Conservation (phyloP, 1,140 invertebrate genomes). For the Scylla paramamosain region DNA sequence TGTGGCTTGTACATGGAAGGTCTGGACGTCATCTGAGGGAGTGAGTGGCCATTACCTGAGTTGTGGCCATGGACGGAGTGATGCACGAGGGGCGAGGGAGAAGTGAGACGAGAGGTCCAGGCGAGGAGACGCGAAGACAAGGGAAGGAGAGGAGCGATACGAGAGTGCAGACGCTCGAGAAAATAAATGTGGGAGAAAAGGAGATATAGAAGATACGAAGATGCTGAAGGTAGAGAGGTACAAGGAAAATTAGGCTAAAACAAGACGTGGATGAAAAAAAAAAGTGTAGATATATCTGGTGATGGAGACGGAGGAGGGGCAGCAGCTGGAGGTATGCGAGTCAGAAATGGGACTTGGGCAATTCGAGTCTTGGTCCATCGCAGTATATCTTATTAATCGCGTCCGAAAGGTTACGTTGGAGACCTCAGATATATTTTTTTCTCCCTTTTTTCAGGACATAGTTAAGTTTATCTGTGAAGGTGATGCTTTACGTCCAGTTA, state of each 20-base stretch:
- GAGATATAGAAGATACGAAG: background rate
- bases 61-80: background rate
- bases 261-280: no score
- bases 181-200: background rate
- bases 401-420: background rate
- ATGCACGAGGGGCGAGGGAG: background rate
- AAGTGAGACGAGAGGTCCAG: background rate
- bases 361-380: background rate
- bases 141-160: background rate
- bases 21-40: background rate
- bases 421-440: background rate
- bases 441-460: background rate
- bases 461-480: background rate
- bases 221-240: background rate
- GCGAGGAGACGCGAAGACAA: background rate
- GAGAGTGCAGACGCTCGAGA: background rate
- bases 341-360: background rate
- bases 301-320: no score
- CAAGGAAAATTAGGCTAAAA: no score
- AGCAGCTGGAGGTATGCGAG: background rate
- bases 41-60: background rate
- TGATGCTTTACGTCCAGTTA: background rate
- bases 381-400: background rate
- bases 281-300: no score
- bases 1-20: background rate